A percentile compares a stretch with the other conserved stretches of the same genome.
Conservation (phyloP, 2,888 invertebrate species). For the Nomada fabriciana region DNA sequence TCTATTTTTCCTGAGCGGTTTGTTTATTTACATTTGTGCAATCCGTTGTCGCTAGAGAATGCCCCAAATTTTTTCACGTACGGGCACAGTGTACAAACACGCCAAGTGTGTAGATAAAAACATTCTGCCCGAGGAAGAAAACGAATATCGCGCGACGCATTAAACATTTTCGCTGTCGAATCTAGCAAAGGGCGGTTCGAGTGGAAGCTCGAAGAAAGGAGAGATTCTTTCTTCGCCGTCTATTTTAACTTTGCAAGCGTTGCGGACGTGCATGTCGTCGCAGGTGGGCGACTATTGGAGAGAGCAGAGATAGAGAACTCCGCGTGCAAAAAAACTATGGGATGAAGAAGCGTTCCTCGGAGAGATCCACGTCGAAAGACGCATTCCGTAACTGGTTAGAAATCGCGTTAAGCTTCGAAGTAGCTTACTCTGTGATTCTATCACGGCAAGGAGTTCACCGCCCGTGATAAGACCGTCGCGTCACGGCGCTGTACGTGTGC, state of each 20-base stretch:
- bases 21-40: constrained; percentile 29
- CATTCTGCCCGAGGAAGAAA: constrained; percentile 25
- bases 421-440: constrained; percentile 44
- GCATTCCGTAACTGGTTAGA: neutral
- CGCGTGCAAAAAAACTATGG: neutral
- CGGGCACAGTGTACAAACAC: neutral
- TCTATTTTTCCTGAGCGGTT: constrained; percentile 1
- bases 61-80: neutral
- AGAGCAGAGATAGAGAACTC: neutral
- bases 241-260: neutral
- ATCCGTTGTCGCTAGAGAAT: neutral
- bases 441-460: neutral
- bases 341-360: neutral
- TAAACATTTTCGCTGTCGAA: constrained; percentile 21
- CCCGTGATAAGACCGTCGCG: too few relatives aligned
- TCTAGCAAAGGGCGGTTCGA: constrained; percentile 8
- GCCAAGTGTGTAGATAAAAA: constrained; percentile 21
- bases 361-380: neutral
- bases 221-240: constrained; percentile 15
- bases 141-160: constrained; percentile 24
- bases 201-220: constrained; percentile 6
- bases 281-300: neutral
- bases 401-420: constrained; percentile 25
- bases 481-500: neutral
- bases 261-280: constrained; percentile 31